Evolutionary conservation across 1,140 invertebrate species (phyloP).

Genomic region (Drosophila pseudoananassae): DNA sequence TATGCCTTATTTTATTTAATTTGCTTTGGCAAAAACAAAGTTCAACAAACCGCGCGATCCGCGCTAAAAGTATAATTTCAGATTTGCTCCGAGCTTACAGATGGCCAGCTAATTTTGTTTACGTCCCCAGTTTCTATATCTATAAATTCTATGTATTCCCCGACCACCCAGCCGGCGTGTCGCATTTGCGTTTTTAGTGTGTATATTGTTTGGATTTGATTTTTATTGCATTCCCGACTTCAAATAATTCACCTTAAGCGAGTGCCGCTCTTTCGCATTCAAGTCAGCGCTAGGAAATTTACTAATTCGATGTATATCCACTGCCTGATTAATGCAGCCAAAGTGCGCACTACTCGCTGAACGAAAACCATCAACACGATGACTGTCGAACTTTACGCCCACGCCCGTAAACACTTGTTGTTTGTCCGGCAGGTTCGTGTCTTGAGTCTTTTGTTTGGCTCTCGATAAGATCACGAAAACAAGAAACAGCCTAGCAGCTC

Average conservation of each 20-base stretch:
- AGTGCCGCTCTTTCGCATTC: conserved; percentile 19
- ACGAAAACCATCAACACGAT: conserved; percentile 23
- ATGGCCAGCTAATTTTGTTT: conserved; percentile 44
- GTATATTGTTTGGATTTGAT: conserved; percentile 7
- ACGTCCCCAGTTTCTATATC: conserved; percentile 18
- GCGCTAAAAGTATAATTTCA: conserved; percentile 26
- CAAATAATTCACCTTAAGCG: conserved; percentile 11
- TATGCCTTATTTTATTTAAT: conserved; percentile 20
- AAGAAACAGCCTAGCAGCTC: conserved; percentile 26
- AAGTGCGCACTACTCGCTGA: conserved; percentile 23
- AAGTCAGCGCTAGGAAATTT: conserved; percentile 38
- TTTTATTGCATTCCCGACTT: conserved; percentile 15
- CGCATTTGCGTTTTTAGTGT: conserved; percentile 2
- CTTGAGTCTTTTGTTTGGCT: conserved; percentile 67
- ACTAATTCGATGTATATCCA: conserved; percentile 31
- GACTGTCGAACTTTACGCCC: conserved; percentile 19
- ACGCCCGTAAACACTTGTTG: conserved; percentile 15
- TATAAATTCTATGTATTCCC: not conserved
- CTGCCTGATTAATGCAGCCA: conserved; percentile 33
- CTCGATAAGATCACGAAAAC: conserved; percentile 23
- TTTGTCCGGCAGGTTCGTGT: conserved; percentile 50
- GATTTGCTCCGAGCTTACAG: conserved; percentile 44
- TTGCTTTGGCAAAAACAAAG: conserved; percentile 31
- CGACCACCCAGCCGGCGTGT: conserved; percentile 44
- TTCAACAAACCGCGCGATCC: conserved; percentile 61